Evolutionary conservation across 1,140 invertebrate species (phyloP), one percentile per base, ranked within the genome.

Genomic region (Formica selysi): DNA sequence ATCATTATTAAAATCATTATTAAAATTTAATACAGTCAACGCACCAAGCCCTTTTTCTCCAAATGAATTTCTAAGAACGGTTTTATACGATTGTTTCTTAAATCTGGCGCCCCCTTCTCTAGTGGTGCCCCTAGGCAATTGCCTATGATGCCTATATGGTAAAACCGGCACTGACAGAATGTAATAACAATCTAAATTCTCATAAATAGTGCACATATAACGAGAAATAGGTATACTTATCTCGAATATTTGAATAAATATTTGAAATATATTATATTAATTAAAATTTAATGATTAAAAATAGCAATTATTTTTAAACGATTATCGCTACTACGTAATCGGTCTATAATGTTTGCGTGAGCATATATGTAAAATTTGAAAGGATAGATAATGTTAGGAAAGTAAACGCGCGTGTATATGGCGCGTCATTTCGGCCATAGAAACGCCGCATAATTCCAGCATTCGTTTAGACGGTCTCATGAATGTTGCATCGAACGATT

Each of bases 401-500:
- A 32, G 19, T 29, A 32, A 54, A 29, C 29, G 48, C 70, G 44
- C 11, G 19, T 8, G 11, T 51, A 51, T 19, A 19, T 6, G 4
- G 48, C 64, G 22, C 44, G 48, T 0, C 13, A 81, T 74, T 74
- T 74, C 11, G 79, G 26, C 1, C 11, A 16, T 41, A 32, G 65
- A 59, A 71, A 71, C 26, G 57, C n/a, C 22, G 38, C 59, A 36
- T 19, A 44, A 83, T 59, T 74, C 71, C 10, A 29, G 8, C 41
- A 73, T 74, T 83, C 54, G 79, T 83, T 83, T 74, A 74, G 54
- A 3, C 38, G 38, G 22, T 38, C 41, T 83, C 79, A 83, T 83
- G 79, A 83, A 83, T 83, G 79, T 83, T 83, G 79, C 79, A 83
- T 83, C 68, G 68, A 83, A 83, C 79, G 79, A 74, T 83, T 83